These are phyloP conservation scores for Muricea muricata DNA, from an alignment of 92 coral and sea anemone species.

Conservation along the genomic window DNA sequence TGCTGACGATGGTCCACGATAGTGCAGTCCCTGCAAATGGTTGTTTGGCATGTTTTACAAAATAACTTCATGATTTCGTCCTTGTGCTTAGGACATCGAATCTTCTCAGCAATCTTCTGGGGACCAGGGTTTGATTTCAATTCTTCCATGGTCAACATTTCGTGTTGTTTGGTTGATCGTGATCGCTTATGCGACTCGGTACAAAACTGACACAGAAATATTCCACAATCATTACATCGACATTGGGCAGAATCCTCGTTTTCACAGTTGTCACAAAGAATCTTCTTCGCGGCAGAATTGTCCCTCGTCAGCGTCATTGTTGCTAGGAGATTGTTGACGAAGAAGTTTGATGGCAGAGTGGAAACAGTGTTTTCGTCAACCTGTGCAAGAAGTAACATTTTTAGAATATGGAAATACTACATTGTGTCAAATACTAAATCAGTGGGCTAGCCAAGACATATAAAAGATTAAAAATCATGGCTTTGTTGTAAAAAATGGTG, in stretches of 20 bases:
- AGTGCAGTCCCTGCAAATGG: constrained; percentile 74
- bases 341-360: constrained; percentile 69
- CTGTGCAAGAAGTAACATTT: neutral
- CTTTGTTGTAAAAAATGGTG: no score
- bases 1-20: constrained; percentile 76
- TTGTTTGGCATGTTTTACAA: constrained; percentile 68
- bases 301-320: constrained; percentile 35
- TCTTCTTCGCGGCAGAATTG: neutral
- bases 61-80: constrained; percentile 69
- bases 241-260: constrained; percentile 55
- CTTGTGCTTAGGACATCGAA: constrained; percentile 69
- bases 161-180: constrained; percentile 29
- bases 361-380: neutral
- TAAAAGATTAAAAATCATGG: no score
- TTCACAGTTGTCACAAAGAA: constrained; percentile 74
- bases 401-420: no score
- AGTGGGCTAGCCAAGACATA: no score
- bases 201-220: constrained; percentile 59
- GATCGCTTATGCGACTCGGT: constrained; percentile 24
- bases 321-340: constrained; percentile 68
- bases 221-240: constrained; percentile 65
- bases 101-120: constrained; percentile 58
- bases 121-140: constrained; percentile 39
- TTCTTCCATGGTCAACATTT: constrained; percentile 6
- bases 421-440: no score